These are phyloP conservation scores for Sinocyclocheilus anophthalmus DNA, from an alignment of 2,113 vertebrate species.

Conservation along the genomic window DNA sequence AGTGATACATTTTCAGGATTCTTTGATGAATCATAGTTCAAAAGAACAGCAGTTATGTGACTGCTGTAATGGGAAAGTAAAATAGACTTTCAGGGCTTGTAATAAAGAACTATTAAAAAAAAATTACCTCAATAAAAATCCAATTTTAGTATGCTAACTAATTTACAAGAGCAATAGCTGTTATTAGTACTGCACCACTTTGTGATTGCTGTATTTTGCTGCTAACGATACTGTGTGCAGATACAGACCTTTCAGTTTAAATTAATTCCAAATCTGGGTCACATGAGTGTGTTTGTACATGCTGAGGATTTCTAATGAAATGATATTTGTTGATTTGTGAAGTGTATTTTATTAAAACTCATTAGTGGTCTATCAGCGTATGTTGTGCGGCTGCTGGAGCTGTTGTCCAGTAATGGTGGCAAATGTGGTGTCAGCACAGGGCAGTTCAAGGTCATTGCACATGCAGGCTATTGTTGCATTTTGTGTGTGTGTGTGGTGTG, in stretches of 20 bases:
- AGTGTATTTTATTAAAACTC: constrained; percentile 11
- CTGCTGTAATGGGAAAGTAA: too few species aligned
- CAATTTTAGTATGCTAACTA: background rate
- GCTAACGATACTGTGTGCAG: background rate
- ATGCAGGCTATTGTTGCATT: constrained; percentile 20
- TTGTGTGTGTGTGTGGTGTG: constrained; percentile 21
- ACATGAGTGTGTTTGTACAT: background rate
- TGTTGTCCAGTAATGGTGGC: constrained; percentile 4
- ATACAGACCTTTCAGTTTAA: background rate
- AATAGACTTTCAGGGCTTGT: too few species aligned
- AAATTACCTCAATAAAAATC: background rate
- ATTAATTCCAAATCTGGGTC: background rate
- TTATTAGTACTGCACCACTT: background rate
- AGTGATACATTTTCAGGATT: too few species aligned
- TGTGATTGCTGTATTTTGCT: background rate
- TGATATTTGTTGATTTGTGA: background rate
- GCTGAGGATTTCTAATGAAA: background rate
- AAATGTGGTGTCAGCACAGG: background rate
- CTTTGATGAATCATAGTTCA: too few species aligned
- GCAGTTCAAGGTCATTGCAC: constrained; percentile 38
- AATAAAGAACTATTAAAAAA: too few species aligned
- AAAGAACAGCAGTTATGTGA: too few species aligned
- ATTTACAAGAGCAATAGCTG: background rate
- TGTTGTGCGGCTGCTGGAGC: background rate
- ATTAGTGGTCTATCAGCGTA: background rate